Evolutionary conservation across 2,797 vertebrate species (phyloP), one percentile per base, ranked within the genome.

Genomic region (Myripristis jacobus): DNA sequence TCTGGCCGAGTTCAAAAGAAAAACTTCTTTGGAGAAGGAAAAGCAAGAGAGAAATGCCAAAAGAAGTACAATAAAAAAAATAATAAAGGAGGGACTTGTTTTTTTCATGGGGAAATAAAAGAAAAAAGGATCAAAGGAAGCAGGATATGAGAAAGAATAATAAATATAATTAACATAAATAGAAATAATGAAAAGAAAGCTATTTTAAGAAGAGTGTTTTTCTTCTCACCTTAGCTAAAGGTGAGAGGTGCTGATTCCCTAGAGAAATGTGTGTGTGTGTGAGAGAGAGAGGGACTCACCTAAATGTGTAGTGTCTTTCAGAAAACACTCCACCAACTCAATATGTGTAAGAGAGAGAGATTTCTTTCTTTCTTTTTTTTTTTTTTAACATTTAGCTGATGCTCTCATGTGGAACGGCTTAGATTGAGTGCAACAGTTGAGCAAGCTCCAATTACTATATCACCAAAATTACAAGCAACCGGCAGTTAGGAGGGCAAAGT

Each of bases 1-100:
- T 81, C 86, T 57, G 52, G 70, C 87, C 18, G 79, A 85, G 83
- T 85, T 91, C 85, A 91, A 86, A 90, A 3, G 34, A 46, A 47
- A 72, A 79, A 63, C 60, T 83, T 84, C 55, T 82, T 71, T 75
- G 15, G 41, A 41, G n/a, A 67, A 71, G 46, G n/a, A 60, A 70
- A 52, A 60, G 44, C 66, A 77, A 75, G 52, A 81, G 62, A 73
- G 60, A 58, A 62, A 59, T 6, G 1, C 16, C 50, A 53, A 22
- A 64, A 80, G 44, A n/a, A n/a, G 44, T 22, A 51, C 21, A 53
- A 9, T 52, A 21, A 46, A 27, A 61, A 59, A 46, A 24, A 31
- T 19, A 75, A 75, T 71, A 56, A 76, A 67, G 54, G 29, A 6
- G 11, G 3, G 4, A 4, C 64, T 65, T 64, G 73, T 18, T 54